A percentile compares a stretch with the other conserved stretches of the same genome.
These are phyloP conservation scores for Patiria miniata DNA, from an alignment of 35 echinoderm and acorn worm species.

Conservation along the genomic window DNA sequence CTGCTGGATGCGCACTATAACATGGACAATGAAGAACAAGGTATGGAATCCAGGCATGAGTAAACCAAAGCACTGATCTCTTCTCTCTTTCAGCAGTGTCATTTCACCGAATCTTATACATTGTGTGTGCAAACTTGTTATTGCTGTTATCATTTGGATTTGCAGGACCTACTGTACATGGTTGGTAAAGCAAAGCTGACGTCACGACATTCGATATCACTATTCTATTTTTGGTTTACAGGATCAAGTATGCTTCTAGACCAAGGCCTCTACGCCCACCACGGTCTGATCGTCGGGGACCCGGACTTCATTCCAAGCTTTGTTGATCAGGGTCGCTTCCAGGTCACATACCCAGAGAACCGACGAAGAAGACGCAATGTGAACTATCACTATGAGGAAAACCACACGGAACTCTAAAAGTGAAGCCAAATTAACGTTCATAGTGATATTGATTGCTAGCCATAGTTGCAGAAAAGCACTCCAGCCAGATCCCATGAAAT, in stretches of 20 bases:
- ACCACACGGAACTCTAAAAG: not conserved
- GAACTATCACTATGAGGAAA: not conserved
- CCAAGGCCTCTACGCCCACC: constrained; percentile 74
- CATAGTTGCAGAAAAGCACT: too few species aligned
- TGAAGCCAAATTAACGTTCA: too few species aligned
- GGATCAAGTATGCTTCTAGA: constrained; percentile 79
- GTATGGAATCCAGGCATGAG: constrained; percentile 39
- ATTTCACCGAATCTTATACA: too few species aligned
- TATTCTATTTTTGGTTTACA: not conserved
- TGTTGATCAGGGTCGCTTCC: constrained; percentile 73
- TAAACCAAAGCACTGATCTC: too few species aligned
- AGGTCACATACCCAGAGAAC: constrained; percentile 83
- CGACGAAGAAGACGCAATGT: constrained; percentile 47
- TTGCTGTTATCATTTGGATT: too few species aligned
- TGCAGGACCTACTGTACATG: too few species aligned
- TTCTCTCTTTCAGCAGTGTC: too few species aligned
- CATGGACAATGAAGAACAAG: constrained; percentile 84
- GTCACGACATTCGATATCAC: not conserved
- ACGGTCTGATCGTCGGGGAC: constrained; percentile 70
- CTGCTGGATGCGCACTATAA: constrained; percentile 84
- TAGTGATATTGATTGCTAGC: too few species aligned
- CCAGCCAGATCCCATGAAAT: too few species aligned
- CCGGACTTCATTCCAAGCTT: constrained; percentile 79
- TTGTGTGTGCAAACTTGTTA: too few species aligned
- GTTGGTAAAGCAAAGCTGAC: too few species aligned